These are phyloP conservation scores for Cyclophora punctaria DNA, from an alignment of 2,888 invertebrate genomes.

Conservation along the genomic window DNA sequence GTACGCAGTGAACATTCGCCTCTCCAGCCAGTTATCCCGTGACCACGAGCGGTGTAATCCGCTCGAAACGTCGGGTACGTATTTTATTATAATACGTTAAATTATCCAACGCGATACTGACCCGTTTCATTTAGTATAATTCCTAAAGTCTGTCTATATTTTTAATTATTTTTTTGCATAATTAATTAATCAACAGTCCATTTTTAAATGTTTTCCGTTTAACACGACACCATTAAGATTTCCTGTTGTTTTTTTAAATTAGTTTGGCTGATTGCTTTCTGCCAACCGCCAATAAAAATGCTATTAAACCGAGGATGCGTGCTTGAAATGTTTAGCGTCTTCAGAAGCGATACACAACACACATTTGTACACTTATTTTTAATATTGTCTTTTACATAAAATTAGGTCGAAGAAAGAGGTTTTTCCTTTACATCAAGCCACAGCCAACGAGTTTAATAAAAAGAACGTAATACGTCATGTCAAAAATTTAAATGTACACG, in stretches of 20 bases:
- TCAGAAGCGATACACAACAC: background rate
- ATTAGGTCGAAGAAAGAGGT: background rate
- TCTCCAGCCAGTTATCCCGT: too few relatives aligned
- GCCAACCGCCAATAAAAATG: conserved; percentile 6
- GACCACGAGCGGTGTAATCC: too few relatives aligned
- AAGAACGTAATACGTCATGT: too few relatives aligned
- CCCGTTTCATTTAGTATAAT: too few relatives aligned
- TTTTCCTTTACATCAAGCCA: background rate
- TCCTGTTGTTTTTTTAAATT: conserved; percentile 3
- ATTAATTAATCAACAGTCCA: too few relatives aligned
- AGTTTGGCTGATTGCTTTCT: conserved; percentile 3
- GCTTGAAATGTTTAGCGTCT: conserved; percentile 4
- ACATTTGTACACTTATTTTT: background rate
- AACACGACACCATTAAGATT: background rate
- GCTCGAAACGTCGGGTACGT: too few relatives aligned
- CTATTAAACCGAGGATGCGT: conserved; percentile 4
- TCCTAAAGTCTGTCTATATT: too few relatives aligned
- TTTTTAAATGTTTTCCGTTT: background rate
- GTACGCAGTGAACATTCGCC: too few relatives aligned
- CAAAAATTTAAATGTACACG: background rate
- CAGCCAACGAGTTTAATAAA: too few relatives aligned
- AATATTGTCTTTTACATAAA: background rate
- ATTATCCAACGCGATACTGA: too few relatives aligned
- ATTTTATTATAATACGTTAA: too few relatives aligned
- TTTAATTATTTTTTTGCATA: too few relatives aligned